Conservation (phyloP, 2,888 invertebrate species). For the Augochlorella aurata region DNA sequence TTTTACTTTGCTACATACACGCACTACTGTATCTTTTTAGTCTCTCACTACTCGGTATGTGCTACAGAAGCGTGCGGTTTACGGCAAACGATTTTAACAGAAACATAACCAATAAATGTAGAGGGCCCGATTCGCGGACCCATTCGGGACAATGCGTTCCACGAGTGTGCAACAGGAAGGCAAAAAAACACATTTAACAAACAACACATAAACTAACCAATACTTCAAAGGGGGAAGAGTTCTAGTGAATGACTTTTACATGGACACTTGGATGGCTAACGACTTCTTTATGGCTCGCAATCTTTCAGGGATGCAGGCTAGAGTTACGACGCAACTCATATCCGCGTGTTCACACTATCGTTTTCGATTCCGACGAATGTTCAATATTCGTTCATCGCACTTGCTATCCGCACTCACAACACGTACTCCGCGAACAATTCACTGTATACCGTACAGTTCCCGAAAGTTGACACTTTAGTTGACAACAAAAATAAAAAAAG, state of each 20-base stretch:
- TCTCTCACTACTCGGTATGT: constrained; percentile 59
- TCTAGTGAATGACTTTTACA: constrained; percentile 71
- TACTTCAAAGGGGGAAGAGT: constrained; percentile 62
- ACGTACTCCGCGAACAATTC: constrained; percentile 18
- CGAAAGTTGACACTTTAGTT: constrained; percentile 45
- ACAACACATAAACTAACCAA: constrained; percentile 73
- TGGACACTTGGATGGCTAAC: constrained; percentile 67
- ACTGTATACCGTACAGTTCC: constrained; percentile 31
- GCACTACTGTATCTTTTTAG: constrained; percentile 60
- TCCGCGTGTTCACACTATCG: constrained; percentile 55
- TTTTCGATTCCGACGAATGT: constrained; percentile 40
- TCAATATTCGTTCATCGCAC: constrained; percentile 49
- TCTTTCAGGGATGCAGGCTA: constrained; percentile 56
- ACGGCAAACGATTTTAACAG: constrained; percentile 40
- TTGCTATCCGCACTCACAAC: constrained; percentile 43
- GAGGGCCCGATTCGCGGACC: constrained; percentile 31
- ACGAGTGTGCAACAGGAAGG: constrained; percentile 35
- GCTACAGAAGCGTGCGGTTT: constrained; percentile 55
- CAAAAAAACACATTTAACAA: constrained; percentile 61
- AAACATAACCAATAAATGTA: constrained; percentile 67
- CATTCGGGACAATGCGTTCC: constrained; percentile 37
- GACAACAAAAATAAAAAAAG: constrained; percentile 35
- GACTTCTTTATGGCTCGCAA: constrained; percentile 60
- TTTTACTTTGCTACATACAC: constrained; percentile 69
- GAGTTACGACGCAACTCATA: constrained; percentile 73